Evolutionary conservation across 2,797 vertebrate genomes (phyloP), one percentile per base, ranked within the genome.

Genomic region (Acanthurus leucopareius): DNA sequence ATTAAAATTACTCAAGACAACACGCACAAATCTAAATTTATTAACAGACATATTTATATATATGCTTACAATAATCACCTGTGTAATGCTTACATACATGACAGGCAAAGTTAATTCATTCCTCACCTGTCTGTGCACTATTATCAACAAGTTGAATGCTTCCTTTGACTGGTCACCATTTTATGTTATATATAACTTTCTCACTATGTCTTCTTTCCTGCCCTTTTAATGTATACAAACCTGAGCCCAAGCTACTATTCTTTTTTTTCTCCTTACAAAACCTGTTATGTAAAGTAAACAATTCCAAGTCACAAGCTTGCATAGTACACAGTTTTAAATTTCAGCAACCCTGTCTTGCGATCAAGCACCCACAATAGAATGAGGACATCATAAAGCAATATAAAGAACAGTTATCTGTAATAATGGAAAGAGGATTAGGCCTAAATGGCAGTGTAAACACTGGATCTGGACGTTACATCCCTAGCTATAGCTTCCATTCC

Each of bases 401-500:
- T 5, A 58, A 45, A 79, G 53, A 75, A 73, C 59, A 73, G 70
- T 69, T 15, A 7, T 69, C 54, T 79, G 74, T 83, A 72, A 73
- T 84, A 80, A 82, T 61, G 56, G 71, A 69, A 60, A 62, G 74
- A 61, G 51, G 73, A 83, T 87, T 88, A 78, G 38, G 40, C 40
- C 60, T 79, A 65, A 83, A 84, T 74, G 45, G 59, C 60, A 22
- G 64, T 68, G 56, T 89, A 87, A 86, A 83, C 77, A 67, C 64
- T 64, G 35, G 54, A 75, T 78, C 80, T 83, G 73, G 62, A 58
- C 44, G 75, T 75, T 88, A 80, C 86, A 83, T 82, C 83, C 80
- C 42, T 62, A 59, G 38, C 49, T 73, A 73, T 69, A 77, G 73
- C 78, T 72, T 70, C 67, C 54, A 77, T 82, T 61, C 68, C 81